A percentile compares a stretch with the other conserved stretches of the same genome.
Evolutionary conservation across 2,113 vertebrate species (phyloP).

Genomic region (Suricata suricatta): DNA sequence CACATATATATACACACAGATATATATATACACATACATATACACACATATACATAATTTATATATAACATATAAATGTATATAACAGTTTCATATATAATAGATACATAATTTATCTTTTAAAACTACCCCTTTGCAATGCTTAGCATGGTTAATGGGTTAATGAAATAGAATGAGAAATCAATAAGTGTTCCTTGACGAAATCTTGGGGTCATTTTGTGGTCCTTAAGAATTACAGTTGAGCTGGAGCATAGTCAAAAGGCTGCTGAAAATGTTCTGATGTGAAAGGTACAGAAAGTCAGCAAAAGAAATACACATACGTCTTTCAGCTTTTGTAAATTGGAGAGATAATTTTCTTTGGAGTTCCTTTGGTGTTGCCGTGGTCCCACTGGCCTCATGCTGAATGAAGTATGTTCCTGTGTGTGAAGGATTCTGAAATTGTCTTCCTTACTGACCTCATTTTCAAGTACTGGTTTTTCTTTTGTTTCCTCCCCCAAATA

Average conservation of each 20-base stretch:
- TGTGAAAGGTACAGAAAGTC: background rate
- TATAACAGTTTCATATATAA: too few relatives aligned
- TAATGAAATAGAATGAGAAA: background rate
- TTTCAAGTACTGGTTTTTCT: conserved; percentile 61
- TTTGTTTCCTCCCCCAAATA: conserved; percentile 45
- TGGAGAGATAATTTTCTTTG: conserved; percentile 54
- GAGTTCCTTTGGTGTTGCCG: background rate
- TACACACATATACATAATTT: background rate
- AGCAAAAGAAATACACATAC: conserved; percentile 12
- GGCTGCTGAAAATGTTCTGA: conserved; percentile 26
- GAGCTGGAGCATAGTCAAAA: background rate
- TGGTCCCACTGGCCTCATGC: conserved; percentile 36
- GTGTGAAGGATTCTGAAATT: conserved; percentile 56
- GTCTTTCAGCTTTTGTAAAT: conserved; percentile 19
- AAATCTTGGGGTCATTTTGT: conserved; percentile 7
- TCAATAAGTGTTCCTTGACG: background rate
- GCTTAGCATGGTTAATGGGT: background rate
- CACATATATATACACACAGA: background rate
- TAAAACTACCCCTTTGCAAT: background rate
- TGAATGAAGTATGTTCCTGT: background rate
- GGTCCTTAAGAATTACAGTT: conserved; percentile 22
- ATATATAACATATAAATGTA: background rate
- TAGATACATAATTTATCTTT: background rate
- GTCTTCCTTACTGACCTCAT: conserved; percentile 72
- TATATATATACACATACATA: too few relatives aligned